Conservation (phyloP, 2,888 invertebrate species). For the Minunthozetes semirufus region DNA sequence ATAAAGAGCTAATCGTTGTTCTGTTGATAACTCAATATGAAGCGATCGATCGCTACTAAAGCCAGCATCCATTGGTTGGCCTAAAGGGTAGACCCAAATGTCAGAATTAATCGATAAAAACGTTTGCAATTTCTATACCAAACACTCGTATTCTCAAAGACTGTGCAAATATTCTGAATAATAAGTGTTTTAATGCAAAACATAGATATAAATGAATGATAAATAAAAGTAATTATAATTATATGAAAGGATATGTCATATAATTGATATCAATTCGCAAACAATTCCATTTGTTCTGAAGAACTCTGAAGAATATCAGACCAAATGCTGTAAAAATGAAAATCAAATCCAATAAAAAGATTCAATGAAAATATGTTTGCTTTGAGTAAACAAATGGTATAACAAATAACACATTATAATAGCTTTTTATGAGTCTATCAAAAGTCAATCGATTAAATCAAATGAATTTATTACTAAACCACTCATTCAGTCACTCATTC, state of each 20-base stretch:
- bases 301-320: background rate
- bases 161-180: background rate
- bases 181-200: background rate
- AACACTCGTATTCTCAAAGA: background rate
- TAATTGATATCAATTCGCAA: background rate
- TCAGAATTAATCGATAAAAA: constrained; percentile 15
- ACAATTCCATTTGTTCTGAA: background rate
- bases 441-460: constrained; percentile 5
- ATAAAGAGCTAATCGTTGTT: constrained; percentile 46
- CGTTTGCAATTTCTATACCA: background rate
- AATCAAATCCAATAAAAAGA: background rate
- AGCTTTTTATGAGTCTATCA: background rate
- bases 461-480: background rate
- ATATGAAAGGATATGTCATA: background rate
- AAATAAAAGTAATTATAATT: background rate
- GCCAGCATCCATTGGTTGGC: constrained; percentile 44
- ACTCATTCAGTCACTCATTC: no score
- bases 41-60: constrained; percentile 44
- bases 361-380: no score
- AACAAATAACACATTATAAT: no score
- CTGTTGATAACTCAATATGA: constrained; percentile 43
- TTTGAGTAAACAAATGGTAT: no score
- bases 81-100: constrained; percentile 28
- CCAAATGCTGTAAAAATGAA: background rate
- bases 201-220: background rate